Base-by-base conservation (phyloP, 2,888 invertebrate species). In the Zygaena filipendulae region DNA sequence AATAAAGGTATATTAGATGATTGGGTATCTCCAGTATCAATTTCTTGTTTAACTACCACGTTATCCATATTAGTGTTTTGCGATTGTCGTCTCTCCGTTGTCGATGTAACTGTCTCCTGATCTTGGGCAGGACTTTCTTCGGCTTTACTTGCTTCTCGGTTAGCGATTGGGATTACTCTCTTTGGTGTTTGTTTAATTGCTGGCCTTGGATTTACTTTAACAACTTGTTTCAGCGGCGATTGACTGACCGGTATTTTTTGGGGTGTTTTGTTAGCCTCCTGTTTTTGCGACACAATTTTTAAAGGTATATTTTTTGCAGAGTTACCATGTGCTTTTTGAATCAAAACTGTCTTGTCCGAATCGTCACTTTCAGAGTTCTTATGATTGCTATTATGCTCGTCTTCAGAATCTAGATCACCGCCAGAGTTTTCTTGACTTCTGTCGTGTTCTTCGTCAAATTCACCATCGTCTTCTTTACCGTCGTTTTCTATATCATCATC, bases 171-270 rank as follows among this genome's bases (percentile, higher is more conserved):
- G 39, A 58, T 71, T 2, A 55, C 49, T 13, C 52, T 63, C 48
- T 66, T 77, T 7, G 77, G 77, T 9, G 79, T 75, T 43, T 77
- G 72, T 38, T 80, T 79, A 11, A 80, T 46, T 13, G 58, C 58
- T 2, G 74, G 74, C 33, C 74, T 51, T 8, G 50, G 55, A 32
- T 57, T 59, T 11, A 35, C 38, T 25, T 49, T 42, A 14, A 41
- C 42, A 10, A 36, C 36, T 9, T 57, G 53, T 33, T 50, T 53
- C 5, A 46, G 40, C 23, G 50, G 43, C 3, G 48, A 18, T 29
- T 45, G 51, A 6, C 40, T 34, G 3, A 49, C 39, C 11, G 47
- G 41, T 2, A 46, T 38, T 39, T 52, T 56, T 6, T 39, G 32
- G 26, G 56, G 51, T 19, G 46, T 40, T 12, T 31, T 46, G n/a